Evolutionary conservation across 2,888 invertebrate species (phyloP), one percentile per base, ranked within the genome.

Genomic region (Ashinkailepas kermadecensis): DNA sequence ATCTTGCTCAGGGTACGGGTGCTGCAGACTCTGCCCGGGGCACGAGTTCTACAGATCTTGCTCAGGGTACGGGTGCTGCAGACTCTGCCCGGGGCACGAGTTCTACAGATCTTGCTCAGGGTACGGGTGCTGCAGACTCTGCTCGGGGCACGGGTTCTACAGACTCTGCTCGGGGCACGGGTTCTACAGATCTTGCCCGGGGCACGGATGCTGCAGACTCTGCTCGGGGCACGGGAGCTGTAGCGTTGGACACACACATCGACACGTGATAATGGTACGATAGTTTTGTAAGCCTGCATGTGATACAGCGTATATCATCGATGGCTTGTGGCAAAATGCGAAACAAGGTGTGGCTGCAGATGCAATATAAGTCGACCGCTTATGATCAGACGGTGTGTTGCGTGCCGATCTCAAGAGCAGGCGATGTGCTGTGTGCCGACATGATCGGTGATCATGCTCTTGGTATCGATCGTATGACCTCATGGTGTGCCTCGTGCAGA

Each of bases 311-410:
- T 70, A 70, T 70, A 70, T 70, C 70, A 70, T 70, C 70, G 70
- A 13, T 39, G 70, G 70, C 70, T 70, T 39, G 70, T 70, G 70
- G 15, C 70, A 70, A 70, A 70, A 70, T 25, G 70, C 15, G 39
- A 39, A 67, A 3, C 39, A 70, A 15, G 70, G 39, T 7, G 39
- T 39, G 70, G 70, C 70, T 70, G 39, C 39, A 70, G 70, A 39
- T 70, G 70, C 70, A 70, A 70, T 70, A 70, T 70, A 70, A 70
- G 70, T 70, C 70, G 70, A 39, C 39, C 15, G 70, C 70, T 70
- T 70, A 15, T 70, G 39, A 15, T 23, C 70, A 12, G 67, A 25
- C 6, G 25, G 70, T 15, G 39, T 70, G 70, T 25, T 39, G 70
- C 39, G 70, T 39, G 21, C n/a, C 10, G 9, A n/a, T 64, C n/a